Evolutionary conservation across 2,113 vertebrate genomes (phyloP).

Genomic region (Scortum barcoo): DNA sequence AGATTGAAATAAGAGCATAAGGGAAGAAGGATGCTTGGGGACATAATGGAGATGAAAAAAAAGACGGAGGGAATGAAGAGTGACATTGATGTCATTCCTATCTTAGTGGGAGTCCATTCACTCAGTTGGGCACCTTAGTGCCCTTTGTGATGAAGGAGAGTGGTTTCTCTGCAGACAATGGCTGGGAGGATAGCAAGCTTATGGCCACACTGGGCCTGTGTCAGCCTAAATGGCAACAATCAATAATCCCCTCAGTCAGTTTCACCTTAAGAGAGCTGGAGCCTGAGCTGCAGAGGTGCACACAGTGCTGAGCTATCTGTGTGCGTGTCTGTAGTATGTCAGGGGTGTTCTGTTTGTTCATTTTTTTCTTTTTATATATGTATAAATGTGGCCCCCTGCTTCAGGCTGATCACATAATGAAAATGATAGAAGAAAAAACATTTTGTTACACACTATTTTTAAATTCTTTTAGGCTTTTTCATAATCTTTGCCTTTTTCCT

Average conservation of each 20-base stretch:
- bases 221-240: slow-evolving; percentile 62
- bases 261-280: slow-evolving; percentile 25
- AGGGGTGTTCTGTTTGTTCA: neutral
- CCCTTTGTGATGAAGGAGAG: slow-evolving; percentile 65
- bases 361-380: slow-evolving; percentile 4
- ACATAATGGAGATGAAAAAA: neutral
- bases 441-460: no score
- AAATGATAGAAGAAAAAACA: neutral
- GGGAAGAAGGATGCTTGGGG: neutral
- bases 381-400: neutral
- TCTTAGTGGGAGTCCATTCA: slow-evolving; percentile 15
- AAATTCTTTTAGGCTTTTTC: neutral
- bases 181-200: slow-evolving; percentile 50
- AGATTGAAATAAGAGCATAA: neutral
- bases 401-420: neutral
- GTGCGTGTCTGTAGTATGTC: neutral
- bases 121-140: slow-evolving; percentile 19
- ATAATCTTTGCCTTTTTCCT: neutral
- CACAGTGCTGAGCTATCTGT: neutral
- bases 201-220: slow-evolving; percentile 48
- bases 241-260: slow-evolving; percentile 62
- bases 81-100: slow-evolving; percentile 21
- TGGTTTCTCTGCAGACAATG: slow-evolving; percentile 47
- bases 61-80: slow-evolving; percentile 18
- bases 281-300: slow-evolving; percentile 26